Conservation (phyloP, 2,888 invertebrate genomes). For the Hemistola chrysoprasaria region DNA sequence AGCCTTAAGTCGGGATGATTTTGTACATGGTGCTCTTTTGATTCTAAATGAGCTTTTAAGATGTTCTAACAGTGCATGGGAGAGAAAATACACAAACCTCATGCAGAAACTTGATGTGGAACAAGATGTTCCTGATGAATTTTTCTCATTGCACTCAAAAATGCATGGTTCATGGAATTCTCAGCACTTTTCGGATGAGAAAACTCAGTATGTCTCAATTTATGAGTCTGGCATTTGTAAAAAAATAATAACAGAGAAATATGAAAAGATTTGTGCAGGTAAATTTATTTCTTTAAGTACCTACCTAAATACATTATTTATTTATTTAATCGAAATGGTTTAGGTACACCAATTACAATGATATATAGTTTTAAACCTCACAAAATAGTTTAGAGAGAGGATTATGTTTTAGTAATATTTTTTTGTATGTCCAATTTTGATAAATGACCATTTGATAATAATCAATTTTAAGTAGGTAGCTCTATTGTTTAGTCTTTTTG, state of each 20-base stretch:
- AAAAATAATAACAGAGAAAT: conserved; percentile 91
- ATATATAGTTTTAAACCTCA: no score
- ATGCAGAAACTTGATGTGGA: conserved; percentile 83
- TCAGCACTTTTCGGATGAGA: conserved; percentile 58
- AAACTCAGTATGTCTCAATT: conserved; percentile 57
- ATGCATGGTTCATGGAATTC: conserved; percentile 55
- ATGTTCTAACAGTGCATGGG: conserved; percentile 94
- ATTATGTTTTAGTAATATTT: no score
- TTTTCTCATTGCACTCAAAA: conserved; percentile 77
- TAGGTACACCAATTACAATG: no score
- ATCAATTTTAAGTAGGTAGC: no score
- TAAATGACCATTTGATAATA: no score
- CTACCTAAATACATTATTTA: no score
- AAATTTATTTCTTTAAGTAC: conserved; percentile 30
- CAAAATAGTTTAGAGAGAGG: no score
- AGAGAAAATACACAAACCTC: conserved; percentile 88
- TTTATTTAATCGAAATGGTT: no score
- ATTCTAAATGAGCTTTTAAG: conserved; percentile 96
- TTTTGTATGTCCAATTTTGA: no score
- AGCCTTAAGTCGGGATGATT: conserved; percentile 92
- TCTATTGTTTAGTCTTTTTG: no score
- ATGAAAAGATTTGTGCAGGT: conserved; percentile 88
- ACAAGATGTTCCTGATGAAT: conserved; percentile 74
- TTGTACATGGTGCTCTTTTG: conserved; percentile 94
- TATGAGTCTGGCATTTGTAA: conserved; percentile 94